Percentiles rank a stretch among this genome's conserved stretches.
phyloP scores from a whole-genome alignment of 2,113 vertebrate genomes.

The Struthio camelus region DNA sequence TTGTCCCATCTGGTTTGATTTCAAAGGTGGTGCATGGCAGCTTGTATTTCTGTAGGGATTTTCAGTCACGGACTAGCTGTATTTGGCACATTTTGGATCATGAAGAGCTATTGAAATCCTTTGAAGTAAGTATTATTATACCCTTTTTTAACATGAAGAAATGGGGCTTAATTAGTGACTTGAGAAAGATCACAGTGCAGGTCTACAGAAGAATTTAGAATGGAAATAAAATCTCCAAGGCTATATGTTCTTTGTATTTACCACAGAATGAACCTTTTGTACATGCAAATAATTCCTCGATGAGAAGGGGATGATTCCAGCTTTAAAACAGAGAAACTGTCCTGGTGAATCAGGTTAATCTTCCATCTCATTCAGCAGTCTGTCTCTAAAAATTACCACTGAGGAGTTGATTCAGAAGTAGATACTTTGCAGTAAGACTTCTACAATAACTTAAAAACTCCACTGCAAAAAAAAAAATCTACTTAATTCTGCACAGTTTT shows the following conservation, averaged over 20 bases:
- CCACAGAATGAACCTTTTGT: not conserved
- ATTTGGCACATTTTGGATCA: not conserved
- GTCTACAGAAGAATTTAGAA: not conserved
- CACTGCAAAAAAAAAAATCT: not conserved
- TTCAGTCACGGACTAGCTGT: not conserved
- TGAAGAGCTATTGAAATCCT: not conserved
- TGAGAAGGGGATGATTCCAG: not conserved
- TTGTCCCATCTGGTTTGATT: not conserved
- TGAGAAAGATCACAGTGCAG: not conserved
- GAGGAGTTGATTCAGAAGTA: not conserved
- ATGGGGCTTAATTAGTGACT: not conserved
- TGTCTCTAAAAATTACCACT: constrained; percentile 28
- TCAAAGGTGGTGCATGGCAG: not conserved
- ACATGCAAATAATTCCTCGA: constrained; percentile 18
- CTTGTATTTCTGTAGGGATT: not conserved
- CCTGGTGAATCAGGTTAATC: not conserved
- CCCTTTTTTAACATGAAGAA: not conserved
- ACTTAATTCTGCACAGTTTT: not conserved
- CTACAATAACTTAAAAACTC: not conserved
- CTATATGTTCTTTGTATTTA: not conserved
- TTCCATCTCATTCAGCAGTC: not conserved
- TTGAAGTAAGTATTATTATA: not conserved
- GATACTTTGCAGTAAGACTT: not conserved
- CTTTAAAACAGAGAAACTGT: not conserved
- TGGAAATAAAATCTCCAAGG: not conserved